Evolutionary conservation across 1,140 invertebrate genomes (phyloP), one percentile per base, ranked within the genome.

Genomic region (Musca vetustissima): DNA sequence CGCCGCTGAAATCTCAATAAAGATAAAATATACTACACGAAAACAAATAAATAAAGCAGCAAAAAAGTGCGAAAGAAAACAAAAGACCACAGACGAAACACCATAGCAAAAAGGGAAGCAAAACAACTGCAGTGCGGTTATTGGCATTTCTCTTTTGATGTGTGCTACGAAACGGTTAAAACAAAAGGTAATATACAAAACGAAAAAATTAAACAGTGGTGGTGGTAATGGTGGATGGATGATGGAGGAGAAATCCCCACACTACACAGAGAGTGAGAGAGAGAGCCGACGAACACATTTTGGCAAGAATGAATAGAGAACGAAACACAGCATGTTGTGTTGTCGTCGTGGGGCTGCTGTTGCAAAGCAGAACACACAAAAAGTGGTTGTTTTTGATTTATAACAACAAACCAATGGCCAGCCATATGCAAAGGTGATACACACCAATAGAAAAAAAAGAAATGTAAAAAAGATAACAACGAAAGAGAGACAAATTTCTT

Each of bases 81-180:
- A 52, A 13, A 61, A 13, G n/a, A n/a, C n/a, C n/a, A 43, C 32
- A 11, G 36, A 36, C n/a, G 36, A 61, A 28, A 19, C 36, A 19
- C 36, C 36, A 43, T 43, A 43, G 36, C 36, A 43, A 43, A 43
- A 43, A 43, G 36, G 36, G 36, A 43, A 43, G 36, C 36, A 59
- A 28, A 75, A 80, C 78, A 80, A 80, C 78, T 78, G 78, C 78
- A 80, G 76, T 80, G 78, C 78, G 78, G 78, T 43, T 43, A 43
- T 43, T 43, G 36, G 36, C 36, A 43, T 43, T 13, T 43, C 36
- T 78, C 78, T 77, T 78, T 49, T 67, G 64, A 52, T 59, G 50
- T 57, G 36, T 43, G 69, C 66, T 70, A 68, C 76, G 76, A 76
- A 80, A 78, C 78, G 78, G 78, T 80, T 78, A 43, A 43, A 43